phyloP scores from a whole-genome alignment of 1,140 invertebrate genomes.

The Maniola jurtina region DNA sequence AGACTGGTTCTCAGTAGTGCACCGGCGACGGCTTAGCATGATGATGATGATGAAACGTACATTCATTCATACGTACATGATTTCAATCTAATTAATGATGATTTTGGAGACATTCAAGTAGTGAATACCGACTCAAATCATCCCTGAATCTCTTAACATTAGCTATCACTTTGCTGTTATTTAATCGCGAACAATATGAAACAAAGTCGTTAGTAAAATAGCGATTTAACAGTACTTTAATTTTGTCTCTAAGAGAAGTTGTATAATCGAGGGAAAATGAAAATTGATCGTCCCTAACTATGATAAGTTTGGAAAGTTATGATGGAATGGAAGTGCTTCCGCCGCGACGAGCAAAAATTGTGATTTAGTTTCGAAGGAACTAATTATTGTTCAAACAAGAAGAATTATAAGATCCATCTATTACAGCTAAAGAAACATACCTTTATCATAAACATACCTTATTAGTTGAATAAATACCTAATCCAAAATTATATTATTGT shows the following conservation, averaged over 20 bases:
- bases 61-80: too few relatives aligned
- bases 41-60: too few relatives aligned
- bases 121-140: too few relatives aligned
- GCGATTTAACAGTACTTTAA: constrained; percentile 51
- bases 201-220: constrained; percentile 30
- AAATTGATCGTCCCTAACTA: constrained; percentile 74
- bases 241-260: constrained; percentile 54
- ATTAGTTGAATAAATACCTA: too few relatives aligned
- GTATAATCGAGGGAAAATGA: constrained; percentile 67
- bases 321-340: constrained; percentile 64
- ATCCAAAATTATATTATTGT: too few relatives aligned
- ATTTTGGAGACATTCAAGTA: too few relatives aligned
- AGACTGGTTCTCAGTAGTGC: too few relatives aligned
- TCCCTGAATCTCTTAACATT: neutral
- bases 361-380: constrained; percentile 54
- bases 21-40: too few relatives aligned
- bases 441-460: too few relatives aligned
- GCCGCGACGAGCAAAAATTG: constrained; percentile 55
- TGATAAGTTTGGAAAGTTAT: constrained; percentile 74
- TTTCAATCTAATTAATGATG: too few relatives aligned
- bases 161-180: neutral
- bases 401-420: constrained; percentile 9
- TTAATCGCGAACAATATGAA: constrained; percentile 20
- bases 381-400: constrained; percentile 61
- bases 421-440: constrained; percentile 31